Base-by-base conservation (phyloP, 1,140 invertebrate species). In the Branchinecta lynchi region DNA sequence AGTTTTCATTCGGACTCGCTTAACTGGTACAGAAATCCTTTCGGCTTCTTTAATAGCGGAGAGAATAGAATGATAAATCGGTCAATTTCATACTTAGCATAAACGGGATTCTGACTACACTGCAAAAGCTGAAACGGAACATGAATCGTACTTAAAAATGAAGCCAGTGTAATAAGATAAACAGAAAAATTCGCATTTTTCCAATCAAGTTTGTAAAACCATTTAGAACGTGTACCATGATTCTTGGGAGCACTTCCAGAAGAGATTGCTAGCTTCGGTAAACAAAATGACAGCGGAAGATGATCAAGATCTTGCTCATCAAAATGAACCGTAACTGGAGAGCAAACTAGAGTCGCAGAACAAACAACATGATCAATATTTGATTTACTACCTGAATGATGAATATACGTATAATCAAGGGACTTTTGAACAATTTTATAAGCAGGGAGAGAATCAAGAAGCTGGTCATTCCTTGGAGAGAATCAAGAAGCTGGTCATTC, bases 251-350 rank as follows among this genome's bases (percentile, higher is more conserved):
- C 32, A 32, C 32, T 32, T 32, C 32, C 32, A 32, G 32, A 32
- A 32, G 32, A 32, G 32, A 32, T 32, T 32, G 32, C 32, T 32
- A 32, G 32, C 32, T 32, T 32, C 5, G 32, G 32, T 32, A 32
- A 32, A 32, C 32, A 32, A 32, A 32, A 32, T 32, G 32, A 32
- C 32, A 60, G 51, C 17, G 51, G 51, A 15, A 60, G 12, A 20
- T 60, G 51, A 20, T 60, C 51, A 60, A 20, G 12, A 60, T 60
- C 51, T 60, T 60, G 51, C 51, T 60, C 51, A 20, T 60, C 17
- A 60, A 60, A 12, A 60, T 60, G 51, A 60, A 60, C 51, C 12
- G 51, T 60, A 60, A 20, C 17, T 12, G 51, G 17, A 60, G 51
- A 60, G 17, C 12, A 60, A 15, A 60, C 17, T 15, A 60, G 2